A percentile compares a stretch with the other conserved stretches of the same genome.
phyloP scores from a whole-genome alignment of 1,140 invertebrate genomes.

The Conus betulinus region DNA sequence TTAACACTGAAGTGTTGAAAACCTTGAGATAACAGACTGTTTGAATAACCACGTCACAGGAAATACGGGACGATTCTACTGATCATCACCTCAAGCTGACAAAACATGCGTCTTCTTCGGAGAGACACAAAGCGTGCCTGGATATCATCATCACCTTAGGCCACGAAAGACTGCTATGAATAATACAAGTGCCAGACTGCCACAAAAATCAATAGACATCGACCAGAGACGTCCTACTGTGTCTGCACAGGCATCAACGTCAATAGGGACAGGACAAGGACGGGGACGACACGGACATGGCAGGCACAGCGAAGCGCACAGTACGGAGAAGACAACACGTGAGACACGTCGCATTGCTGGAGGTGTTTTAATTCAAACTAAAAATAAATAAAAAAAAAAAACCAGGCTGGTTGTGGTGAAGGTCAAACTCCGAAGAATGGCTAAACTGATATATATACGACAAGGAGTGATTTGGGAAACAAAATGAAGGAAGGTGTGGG shows the following conservation, averaged over 20 bases:
- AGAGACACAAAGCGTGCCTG: background rate
- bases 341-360: background rate
- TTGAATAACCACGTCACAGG: too few relatives aligned
- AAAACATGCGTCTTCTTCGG: too few relatives aligned
- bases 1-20: too few relatives aligned
- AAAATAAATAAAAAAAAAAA: background rate
- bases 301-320: background rate
- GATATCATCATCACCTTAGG: background rate
- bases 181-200: slow-evolving; percentile 5
- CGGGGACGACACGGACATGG: background rate
- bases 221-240: background rate
- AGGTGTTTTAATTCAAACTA: background rate
- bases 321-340: background rate
- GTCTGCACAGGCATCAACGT: background rate
- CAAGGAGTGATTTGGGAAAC: too few relatives aligned
- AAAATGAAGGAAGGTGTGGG: background rate
- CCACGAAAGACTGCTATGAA: background rate
- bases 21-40: too few relatives aligned
- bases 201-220: slow-evolving; percentile 2
- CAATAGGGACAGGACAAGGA: background rate
- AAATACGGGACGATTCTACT: too few relatives aligned
- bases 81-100: too few relatives aligned
- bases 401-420: too few relatives aligned
- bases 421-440: too few relatives aligned
- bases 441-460: too few relatives aligned